phyloP scores from a whole-genome alignment of 2,888 invertebrate genomes.

The Zygogramma bicolorata region DNA sequence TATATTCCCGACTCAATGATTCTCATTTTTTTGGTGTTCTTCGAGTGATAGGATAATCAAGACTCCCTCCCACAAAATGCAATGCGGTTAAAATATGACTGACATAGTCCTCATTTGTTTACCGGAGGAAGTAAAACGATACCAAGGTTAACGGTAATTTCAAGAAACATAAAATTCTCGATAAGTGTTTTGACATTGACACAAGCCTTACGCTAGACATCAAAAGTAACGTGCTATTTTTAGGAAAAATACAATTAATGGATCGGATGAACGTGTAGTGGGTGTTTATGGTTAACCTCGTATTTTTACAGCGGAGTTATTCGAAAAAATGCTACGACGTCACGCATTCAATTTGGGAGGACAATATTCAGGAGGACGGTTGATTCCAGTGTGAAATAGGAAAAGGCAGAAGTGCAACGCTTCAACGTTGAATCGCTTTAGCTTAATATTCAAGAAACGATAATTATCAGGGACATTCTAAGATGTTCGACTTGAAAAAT shows the following conservation, averaged over 20 bases:
- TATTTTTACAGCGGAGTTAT: neutral
- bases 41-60: neutral
- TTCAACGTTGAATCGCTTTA: too few relatives aligned
- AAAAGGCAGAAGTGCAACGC: neutral
- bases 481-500: too few relatives aligned
- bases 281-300: neutral
- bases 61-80: neutral
- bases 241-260: neutral
- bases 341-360: neutral
- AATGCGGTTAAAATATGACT: neutral
- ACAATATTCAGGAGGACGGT: neutral
- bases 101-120: neutral
- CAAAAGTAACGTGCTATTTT: constrained; percentile 13
- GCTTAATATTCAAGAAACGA: too few relatives aligned
- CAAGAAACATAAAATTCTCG: constrained; percentile 10
- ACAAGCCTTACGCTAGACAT: constrained; percentile 13
- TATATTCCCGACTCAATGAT: neutral
- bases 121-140: neutral
- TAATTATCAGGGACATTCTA: too few relatives aligned
- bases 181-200: constrained; percentile 21
- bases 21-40: neutral
- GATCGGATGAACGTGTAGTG: neutral
- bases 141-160: constrained; percentile 12
- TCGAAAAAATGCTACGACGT: constrained; percentile 5
- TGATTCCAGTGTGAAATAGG: neutral